Percentiles rank a stretch among this genome's conserved stretches.
Evolutionary conservation across 2,113 vertebrate species (phyloP).

Genomic region (Vidua macroura): DNA sequence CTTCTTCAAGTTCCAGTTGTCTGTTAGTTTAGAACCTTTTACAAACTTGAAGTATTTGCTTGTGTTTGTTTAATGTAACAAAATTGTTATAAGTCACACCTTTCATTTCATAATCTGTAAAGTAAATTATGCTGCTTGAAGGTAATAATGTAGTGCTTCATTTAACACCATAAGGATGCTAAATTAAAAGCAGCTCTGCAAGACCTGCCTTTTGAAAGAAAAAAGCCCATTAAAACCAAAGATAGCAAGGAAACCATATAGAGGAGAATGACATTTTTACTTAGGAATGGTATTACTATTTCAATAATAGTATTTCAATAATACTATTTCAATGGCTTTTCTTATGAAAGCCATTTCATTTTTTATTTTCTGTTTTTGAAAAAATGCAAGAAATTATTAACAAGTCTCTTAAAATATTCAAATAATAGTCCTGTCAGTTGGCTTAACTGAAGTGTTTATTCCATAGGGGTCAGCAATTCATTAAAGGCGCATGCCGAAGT

Average conservation of each 20-base stretch:
- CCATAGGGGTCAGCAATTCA: neutral
- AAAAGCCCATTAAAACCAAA: neutral
- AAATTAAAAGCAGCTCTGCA: constrained; percentile 33
- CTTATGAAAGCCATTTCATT: neutral
- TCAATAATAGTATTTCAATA: neutral
- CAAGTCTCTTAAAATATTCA: neutral
- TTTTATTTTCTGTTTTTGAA: neutral
- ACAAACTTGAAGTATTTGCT: neutral
- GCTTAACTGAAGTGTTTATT: neutral
- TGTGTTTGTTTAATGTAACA: constrained; percentile 22
- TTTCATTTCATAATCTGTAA: constrained; percentile 55
- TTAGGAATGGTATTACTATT: neutral
- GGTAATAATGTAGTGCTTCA: constrained; percentile 22
- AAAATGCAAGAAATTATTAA: neutral
- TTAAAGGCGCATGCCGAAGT: neutral
- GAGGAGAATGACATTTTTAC: neutral
- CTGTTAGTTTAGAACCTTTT: neutral
- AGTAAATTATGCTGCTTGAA: constrained; percentile 33
- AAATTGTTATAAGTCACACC: constrained; percentile 31
- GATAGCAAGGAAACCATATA: neutral
- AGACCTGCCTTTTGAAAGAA: neutral
- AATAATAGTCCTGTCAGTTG: neutral
- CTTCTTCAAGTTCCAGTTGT: neutral
- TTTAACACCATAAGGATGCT: constrained; percentile 44
- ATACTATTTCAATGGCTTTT: too few species aligned